A percentile compares a stretch with the other conserved stretches of the same genome.
phyloP scores from a whole-genome alignment of 2,888 invertebrate genomes.

The Cactoblastis cactorum region DNA sequence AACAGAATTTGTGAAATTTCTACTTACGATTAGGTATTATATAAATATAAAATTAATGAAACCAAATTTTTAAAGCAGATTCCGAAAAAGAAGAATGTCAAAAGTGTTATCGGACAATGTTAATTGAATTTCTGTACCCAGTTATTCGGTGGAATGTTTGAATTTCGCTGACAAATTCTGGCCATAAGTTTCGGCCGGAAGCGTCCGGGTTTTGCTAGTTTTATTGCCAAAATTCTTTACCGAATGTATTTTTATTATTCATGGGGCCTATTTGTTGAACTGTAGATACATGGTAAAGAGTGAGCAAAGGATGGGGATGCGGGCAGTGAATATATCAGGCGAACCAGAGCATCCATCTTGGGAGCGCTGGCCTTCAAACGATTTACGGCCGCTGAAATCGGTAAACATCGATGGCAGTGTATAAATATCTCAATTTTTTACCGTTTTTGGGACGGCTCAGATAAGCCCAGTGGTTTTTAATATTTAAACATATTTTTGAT shows the following conservation, averaged over 20 bases:
- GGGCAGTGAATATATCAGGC: constrained; percentile 73
- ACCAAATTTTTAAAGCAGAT: neutral
- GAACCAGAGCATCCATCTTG: constrained; percentile 72
- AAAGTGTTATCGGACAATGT: neutral
- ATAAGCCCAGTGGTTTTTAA: too few relatives aligned
- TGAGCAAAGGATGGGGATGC: constrained; percentile 46
- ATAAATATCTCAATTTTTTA: constrained; percentile 50
- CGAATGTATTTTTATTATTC: constrained; percentile 37
- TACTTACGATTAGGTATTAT: too few relatives aligned
- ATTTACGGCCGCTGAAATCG: constrained; percentile 66
- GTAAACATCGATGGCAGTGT: constrained; percentile 51
- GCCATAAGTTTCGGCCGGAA: neutral
- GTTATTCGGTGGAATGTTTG: neutral
- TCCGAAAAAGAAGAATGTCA: neutral
- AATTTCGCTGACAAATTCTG: neutral
- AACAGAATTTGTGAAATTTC: too few relatives aligned
- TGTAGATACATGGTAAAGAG: constrained; percentile 57
- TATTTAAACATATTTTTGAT: too few relatives aligned
- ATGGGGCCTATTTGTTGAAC: constrained; percentile 46
- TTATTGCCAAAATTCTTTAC: constrained; percentile 30
- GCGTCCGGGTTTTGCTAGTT: neutral
- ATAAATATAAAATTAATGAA: neutral
- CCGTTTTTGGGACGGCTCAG: constrained; percentile 1
- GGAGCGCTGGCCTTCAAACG: constrained; percentile 73
- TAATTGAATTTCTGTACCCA: neutral